Base-by-base conservation (phyloP, 2,888 invertebrate genomes). In the Thumatha senex region DNA sequence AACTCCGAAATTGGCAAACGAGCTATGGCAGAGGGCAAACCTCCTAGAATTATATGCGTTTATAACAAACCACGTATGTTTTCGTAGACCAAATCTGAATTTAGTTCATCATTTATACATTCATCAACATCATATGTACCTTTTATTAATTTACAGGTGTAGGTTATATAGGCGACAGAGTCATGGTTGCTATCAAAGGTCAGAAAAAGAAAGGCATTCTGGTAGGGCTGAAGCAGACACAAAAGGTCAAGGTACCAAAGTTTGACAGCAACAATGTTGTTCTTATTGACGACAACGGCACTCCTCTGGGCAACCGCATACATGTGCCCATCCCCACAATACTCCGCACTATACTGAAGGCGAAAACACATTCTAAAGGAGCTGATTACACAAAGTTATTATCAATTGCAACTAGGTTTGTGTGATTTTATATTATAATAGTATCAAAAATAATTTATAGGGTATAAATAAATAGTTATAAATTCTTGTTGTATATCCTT, bases 181-280 rank as follows among this genome's bases (percentile, higher is more conserved):
- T 99, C 7, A 80, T 99, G 70, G 95, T 99, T 11, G 98, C 99
- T 2, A 97, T 99, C 56, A 97, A 96, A 84, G 99, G 99, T 4
- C 96, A 98, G 82, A 99, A 97, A 93, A 98, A 97, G 78, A 97
- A 97, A 78, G 99, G 96, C 5, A 96, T 98, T 57, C 92, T 89
- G 0, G 88, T 89, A 2, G 99, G 99, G 0, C 88, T 97, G 43
- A 97, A 96, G 76, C 96, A 96, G 75, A 94, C 93, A 46, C 98
- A 98, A 80, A 93, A 93, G 49, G 84, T 95, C 0, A 95, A 96
- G 82, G 93, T 97, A 34, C 98, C 99, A 0, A 96, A 96, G 78
- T 98, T 97, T 82, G 99, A 99, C 82, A 96, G 96, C 73, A 99
- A 99, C 80, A 99, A 99, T 86, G 89, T 99, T 48, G 99, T 99